These are phyloP conservation scores for Eudasyphora cyanicolor DNA, from an alignment of 2,888 invertebrate species.

Conservation along the genomic window DNA sequence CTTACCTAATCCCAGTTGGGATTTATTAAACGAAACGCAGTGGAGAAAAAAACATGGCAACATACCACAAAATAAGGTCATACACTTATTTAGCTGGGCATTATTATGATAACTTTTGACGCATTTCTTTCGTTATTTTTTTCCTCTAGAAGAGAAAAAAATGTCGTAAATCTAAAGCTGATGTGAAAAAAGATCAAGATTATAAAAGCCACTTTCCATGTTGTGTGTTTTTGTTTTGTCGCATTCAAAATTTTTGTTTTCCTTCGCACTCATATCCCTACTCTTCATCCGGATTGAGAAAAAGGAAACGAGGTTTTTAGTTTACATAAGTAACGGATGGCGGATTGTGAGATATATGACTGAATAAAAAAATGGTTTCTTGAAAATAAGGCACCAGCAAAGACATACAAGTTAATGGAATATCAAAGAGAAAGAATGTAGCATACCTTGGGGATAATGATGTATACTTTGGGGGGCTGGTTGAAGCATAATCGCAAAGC, in stretches of 20 bases:
- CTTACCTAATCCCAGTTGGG: conserved; percentile 12
- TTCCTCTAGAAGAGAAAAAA: neutral
- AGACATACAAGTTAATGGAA: neutral
- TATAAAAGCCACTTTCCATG: conserved; percentile 47
- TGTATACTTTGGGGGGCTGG: neutral
- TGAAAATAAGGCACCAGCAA: neutral
- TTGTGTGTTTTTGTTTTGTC: conserved; percentile 21
- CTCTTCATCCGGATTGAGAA: too few species aligned
- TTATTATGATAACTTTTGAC: conserved; percentile 44
- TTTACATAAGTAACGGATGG: conserved; percentile 25
- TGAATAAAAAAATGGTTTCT: neutral
- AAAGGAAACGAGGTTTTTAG: conserved; percentile 41
- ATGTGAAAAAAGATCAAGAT: conserved; percentile 45
- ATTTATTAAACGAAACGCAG: conserved; percentile 35
- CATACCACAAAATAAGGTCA: conserved; percentile 50
- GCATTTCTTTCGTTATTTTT: conserved; percentile 29
- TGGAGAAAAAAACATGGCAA: neutral
- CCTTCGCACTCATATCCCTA: too few species aligned
- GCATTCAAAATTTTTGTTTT: neutral
- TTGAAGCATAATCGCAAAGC: neutral
- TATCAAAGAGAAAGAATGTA: neutral
- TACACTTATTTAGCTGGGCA: conserved; percentile 41
- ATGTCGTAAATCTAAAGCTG: neutral
- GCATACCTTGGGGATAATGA: neutral
- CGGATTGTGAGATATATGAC: neutral